phyloP scores from a whole-genome alignment of 2,113 vertebrate genomes.

The Ancistrus triradiatus region DNA sequence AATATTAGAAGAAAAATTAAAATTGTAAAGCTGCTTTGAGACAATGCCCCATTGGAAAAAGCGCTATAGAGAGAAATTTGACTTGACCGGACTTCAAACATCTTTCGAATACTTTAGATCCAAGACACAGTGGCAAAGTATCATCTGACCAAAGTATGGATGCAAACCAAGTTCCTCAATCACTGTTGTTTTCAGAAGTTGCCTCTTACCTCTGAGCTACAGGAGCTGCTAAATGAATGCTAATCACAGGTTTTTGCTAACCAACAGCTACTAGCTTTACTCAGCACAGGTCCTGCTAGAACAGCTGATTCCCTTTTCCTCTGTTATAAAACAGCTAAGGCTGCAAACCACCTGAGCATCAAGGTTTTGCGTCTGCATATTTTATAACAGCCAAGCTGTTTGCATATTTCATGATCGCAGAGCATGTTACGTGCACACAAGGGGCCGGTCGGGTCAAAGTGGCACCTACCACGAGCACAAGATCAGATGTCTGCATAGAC shows the following conservation, averaged over 20 bases:
- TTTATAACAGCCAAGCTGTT: slow-evolving; percentile 5
- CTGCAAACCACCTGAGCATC: not conserved
- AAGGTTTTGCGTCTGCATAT: slow-evolving; percentile 7
- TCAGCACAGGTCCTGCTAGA: too few species aligned
- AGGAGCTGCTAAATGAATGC: not conserved
- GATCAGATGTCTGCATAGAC: slow-evolving; percentile 23
- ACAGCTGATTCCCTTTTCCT: not conserved
- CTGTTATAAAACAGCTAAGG: not conserved
- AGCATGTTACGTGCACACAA: slow-evolving; percentile 11
- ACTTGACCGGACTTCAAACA: too few species aligned
- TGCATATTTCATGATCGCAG: slow-evolving; percentile 27
- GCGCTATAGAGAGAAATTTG: too few species aligned
- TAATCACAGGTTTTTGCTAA: not conserved
- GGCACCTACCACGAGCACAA: slow-evolving; percentile 5
- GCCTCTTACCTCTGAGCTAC: too few species aligned
- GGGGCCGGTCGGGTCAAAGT: slow-evolving; percentile 10
- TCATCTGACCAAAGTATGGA: too few species aligned
- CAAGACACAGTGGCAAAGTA: too few species aligned
- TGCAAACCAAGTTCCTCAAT: not conserved
- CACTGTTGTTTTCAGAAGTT: not conserved
- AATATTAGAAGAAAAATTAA: too few species aligned
- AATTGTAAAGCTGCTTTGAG: too few species aligned
- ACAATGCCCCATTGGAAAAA: too few species aligned
- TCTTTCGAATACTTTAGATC: too few species aligned
- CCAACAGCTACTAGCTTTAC: too few species aligned